phyloP scores from a whole-genome alignment of 92 coral and sea anemone species.

The Palythoa caribaeorum region DNA sequence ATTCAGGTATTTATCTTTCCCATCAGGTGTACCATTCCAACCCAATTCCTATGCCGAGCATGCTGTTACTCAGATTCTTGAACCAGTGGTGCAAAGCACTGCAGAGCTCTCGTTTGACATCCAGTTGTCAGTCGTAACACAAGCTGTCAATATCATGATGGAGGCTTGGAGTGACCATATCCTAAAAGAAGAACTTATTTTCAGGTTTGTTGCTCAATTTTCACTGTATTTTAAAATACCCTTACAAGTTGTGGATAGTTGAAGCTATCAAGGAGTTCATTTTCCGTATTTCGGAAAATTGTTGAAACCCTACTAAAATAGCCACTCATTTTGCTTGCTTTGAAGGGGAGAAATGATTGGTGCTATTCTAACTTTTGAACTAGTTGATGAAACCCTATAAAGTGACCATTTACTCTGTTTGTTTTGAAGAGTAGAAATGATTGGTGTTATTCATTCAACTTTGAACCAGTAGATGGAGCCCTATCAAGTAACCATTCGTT shows the following conservation, averaged over 20 bases:
- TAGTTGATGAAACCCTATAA: neutral
- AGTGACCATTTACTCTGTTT: neutral
- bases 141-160: slow-evolving; percentile 88
- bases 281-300: neutral
- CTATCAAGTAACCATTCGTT: neutral
- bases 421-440: neutral
- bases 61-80: slow-evolving; percentile 85
- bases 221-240: neutral
- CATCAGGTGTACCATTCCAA: slow-evolving; percentile 80
- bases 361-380: neutral
- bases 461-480: neutral
- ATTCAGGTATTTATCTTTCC: neutral
- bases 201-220: slow-evolving; percentile 70
- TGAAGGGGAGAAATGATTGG: neutral
- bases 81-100: slow-evolving; percentile 82
- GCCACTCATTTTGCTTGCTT: neutral
- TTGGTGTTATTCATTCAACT: neutral
- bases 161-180: slow-evolving; percentile 93
- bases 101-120: slow-evolving; percentile 68
- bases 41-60: slow-evolving; percentile 89
- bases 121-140: slow-evolving; percentile 68
- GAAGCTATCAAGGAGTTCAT: no score
- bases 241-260: no score
- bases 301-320: no score
- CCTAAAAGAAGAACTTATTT: slow-evolving; percentile 84